Percentiles rank a stretch among this genome's conserved stretches.
Conservation (phyloP, 2,888 invertebrate genomes). For the Gasteruption jaculator region DNA sequence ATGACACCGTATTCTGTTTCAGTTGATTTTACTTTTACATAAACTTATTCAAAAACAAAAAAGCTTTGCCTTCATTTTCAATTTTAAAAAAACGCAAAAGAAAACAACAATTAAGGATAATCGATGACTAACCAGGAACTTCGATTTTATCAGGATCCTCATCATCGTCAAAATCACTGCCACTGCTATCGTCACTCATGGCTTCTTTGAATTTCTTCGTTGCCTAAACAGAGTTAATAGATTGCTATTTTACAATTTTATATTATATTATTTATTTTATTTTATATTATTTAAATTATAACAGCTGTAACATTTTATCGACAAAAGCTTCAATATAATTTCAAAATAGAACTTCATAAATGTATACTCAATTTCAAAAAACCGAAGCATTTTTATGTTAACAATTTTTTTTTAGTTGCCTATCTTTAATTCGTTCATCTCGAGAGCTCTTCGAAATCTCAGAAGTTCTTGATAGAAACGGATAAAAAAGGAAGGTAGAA, state of each 20-base stretch:
- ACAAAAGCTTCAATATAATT: too few relatives aligned
- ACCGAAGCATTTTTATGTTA: too few relatives aligned
- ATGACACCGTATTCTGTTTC: not conserved
- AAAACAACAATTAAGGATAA: too few relatives aligned
- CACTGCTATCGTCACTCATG: conserved; percentile 54
- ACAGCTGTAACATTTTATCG: too few relatives aligned
- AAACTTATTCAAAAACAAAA: conserved; percentile 1
- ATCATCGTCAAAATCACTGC: conserved; percentile 78
- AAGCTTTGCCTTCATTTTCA: not conserved
- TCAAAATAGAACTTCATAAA: too few relatives aligned
- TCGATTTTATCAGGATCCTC: conserved; percentile 90
- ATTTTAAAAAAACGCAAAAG: conserved; percentile 2
- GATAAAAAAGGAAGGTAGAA: too few relatives aligned
- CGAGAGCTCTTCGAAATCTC: too few relatives aligned
- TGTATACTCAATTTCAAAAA: too few relatives aligned
- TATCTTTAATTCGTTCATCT: too few relatives aligned
- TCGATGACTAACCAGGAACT: conserved; percentile 68
- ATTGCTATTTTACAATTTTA: not conserved
- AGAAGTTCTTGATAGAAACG: too few relatives aligned
- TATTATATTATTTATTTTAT: not conserved
- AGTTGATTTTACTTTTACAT: not conserved
- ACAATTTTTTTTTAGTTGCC: too few relatives aligned
- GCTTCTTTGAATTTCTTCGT: conserved; percentile 45
- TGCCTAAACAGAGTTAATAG: conserved; percentile 26
- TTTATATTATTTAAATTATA: too few relatives aligned